These are phyloP conservation scores for Holacanthus passer DNA, from an alignment of 2,113 vertebrate species.

Conservation along the genomic window DNA sequence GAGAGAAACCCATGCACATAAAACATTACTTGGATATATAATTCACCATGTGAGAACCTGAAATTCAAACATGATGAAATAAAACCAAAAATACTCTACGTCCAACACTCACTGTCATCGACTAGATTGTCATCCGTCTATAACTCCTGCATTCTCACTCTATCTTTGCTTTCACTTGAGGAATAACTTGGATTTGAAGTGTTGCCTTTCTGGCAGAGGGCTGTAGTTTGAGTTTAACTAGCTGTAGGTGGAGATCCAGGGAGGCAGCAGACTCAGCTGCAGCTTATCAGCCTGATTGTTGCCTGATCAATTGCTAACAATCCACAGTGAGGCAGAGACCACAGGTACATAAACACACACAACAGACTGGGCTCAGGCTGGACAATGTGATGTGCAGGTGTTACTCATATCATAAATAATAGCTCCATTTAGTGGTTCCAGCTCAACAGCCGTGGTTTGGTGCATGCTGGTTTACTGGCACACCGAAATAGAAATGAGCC, in stretches of 20 bases:
- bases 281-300: constrained; percentile 18
- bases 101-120: not conserved
- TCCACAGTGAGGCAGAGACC: not conserved
- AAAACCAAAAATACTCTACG: constrained; percentile 21
- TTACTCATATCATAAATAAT: not conserved
- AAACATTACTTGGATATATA: constrained; percentile 60
- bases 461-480: constrained; percentile 5
- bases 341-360: constrained; percentile 5
- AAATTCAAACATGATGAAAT: constrained; percentile 46
- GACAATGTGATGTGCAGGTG: not conserved
- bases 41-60: constrained; percentile 54
- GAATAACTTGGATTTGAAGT: constrained; percentile 2
- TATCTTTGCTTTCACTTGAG: constrained; percentile 9
- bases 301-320: no score
- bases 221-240: constrained; percentile 1
- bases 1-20: constrained; percentile 69
- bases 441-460: not conserved
- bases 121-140: constrained; percentile 61
- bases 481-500: not conserved
- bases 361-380: not conserved
- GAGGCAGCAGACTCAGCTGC: constrained; percentile 7
- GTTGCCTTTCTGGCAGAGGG: constrained; percentile 13
- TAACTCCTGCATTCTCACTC: not conserved
- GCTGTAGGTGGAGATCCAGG: constrained; percentile 11
- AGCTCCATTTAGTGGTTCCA: not conserved